These are phyloP conservation scores for Cheirogaleus major DNA, from an alignment of 2,797 vertebrate species.

Conservation along the genomic window DNA sequence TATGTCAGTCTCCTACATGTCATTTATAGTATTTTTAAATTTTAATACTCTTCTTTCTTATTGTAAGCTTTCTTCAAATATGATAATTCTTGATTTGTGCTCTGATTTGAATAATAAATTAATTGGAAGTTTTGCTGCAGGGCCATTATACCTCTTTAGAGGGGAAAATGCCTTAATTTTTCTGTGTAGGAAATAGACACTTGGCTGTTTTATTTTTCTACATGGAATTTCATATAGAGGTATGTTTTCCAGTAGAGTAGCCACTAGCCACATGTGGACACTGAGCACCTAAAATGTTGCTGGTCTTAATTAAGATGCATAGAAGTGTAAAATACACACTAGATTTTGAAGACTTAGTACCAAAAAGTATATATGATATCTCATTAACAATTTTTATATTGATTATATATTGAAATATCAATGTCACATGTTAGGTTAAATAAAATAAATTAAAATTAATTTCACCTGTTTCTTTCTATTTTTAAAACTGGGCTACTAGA, in stretches of 20 bases:
- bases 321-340: background rate
- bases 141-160: background rate
- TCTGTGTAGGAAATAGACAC: background rate
- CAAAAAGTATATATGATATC: background rate
- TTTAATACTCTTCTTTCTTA: background rate
- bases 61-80: background rate
- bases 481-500: background rate
- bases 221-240: background rate
- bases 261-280: background rate
- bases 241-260: background rate
- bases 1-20: background rate
- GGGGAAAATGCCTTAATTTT: background rate
- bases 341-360: background rate
- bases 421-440: background rate
- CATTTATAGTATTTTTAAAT: background rate
- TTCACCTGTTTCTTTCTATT: background rate
- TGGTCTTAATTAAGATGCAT: background rate
- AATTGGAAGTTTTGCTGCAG: background rate
- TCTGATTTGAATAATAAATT: background rate
- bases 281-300: no score
- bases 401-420: background rate
- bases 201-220: background rate
- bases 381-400: background rate
- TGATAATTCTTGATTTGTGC: background rate
- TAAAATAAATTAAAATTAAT: conserved; percentile 1